Evolutionary conservation across 2,888 invertebrate species (phyloP), one percentile per base, ranked within the genome.

Genomic region (Venustoraphidia nigricollis): DNA sequence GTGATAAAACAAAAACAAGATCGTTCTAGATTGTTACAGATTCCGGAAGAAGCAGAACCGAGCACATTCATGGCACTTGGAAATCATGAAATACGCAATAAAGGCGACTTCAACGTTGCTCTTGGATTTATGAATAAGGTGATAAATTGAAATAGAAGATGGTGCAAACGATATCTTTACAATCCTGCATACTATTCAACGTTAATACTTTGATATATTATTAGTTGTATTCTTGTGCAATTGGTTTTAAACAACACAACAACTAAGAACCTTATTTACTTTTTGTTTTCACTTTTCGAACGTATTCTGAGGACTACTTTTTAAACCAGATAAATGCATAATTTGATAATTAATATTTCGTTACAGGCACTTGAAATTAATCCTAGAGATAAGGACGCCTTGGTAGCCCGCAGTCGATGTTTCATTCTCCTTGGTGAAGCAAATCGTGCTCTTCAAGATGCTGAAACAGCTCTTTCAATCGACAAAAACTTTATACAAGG

Each of bases 321-420:
- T 3, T 27, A 27, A n/a, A 27, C 6, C 27, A 5, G 27, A 6
- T 27, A 27, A 27, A 5, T 27, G 6, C 27, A 27, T 6, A 6
- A 3, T 45, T 45, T 17, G 8, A 9, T 43, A 50, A 47, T 51
- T 48, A 48, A 53, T 51, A 50, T 53, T 51, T 54, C 53, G 52
- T 76, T 75, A 11, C 70, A 91, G 91, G 92, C 94, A 1, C 70
- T 94, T 52, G 91, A 93, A 56, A 65, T 93, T 48, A 87, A 88
- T 57, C 83, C 84, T 11, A 79, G 78, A 52, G 90, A 94, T 58
- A 85, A 86, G 57, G 83, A 84, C 54, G 90, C 91, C 0, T 72
- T 93, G 53, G 86, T 94, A 9, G 83, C 91, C 1, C 77, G 94
- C 47, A 91, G 93, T 62, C 87, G 85, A 64, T 95, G 95, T 63